Conservation (phyloP, 1,140 invertebrate genomes). For the Diploscapter pachys region DNA sequence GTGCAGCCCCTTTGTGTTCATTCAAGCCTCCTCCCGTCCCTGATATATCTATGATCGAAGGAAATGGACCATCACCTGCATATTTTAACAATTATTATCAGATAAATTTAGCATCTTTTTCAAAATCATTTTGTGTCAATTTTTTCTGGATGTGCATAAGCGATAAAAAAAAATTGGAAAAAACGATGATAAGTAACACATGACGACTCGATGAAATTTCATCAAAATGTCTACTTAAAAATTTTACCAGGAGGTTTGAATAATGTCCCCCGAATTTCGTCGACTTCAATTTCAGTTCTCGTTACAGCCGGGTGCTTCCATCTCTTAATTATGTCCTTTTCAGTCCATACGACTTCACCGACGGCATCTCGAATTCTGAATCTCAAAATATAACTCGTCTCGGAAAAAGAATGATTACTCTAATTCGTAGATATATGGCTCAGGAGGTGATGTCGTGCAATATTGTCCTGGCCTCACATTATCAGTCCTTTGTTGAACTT, state of each 20-base stretch:
- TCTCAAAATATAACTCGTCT: not conserved
- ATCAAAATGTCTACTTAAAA: too few relatives aligned
- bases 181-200: too few relatives aligned
- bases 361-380: not conserved
- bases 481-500: not conserved
- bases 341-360: not conserved
- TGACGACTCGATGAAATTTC: too few relatives aligned
- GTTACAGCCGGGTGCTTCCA: not conserved
- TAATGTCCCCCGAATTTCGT: not conserved
- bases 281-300: not conserved
- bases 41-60: constrained; percentile 1
- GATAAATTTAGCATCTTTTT: not conserved
- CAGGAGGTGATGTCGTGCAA: not conserved
- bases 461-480: constrained; percentile 1
- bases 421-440: not conserved
- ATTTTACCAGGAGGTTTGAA: not conserved
- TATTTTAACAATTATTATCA: not conserved
- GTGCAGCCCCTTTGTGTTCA: constrained; percentile 1
- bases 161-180: too few relatives aligned
- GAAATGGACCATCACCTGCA: constrained; percentile 1
- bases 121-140: not conserved
- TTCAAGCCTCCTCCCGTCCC: constrained; percentile 7
- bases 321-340: not conserved
- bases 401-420: not conserved
- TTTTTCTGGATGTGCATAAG: too few relatives aligned